Conservation (phyloP, 2,888 invertebrate species). For the Crocallis elinguaria region DNA sequence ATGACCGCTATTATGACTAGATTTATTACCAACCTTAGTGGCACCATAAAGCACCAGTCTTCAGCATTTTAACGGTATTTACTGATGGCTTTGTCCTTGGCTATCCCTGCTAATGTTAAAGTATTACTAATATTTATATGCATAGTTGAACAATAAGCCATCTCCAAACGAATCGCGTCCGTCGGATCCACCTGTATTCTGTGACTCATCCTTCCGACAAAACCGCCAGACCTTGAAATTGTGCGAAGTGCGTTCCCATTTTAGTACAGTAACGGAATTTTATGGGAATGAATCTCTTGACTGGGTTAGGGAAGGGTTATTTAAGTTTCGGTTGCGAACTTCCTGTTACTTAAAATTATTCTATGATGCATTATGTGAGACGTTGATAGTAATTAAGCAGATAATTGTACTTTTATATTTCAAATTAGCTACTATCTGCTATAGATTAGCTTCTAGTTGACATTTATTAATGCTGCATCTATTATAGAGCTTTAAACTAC, state of each 20-base stretch:
- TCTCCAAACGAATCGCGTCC: conserved; percentile 7
- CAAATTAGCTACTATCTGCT: too few relatives aligned
- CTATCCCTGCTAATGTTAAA: background rate
- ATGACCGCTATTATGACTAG: conserved; percentile 21
- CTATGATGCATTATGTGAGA: too few relatives aligned
- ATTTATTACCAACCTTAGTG: conserved; percentile 26
- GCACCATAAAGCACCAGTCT: conserved; percentile 4
- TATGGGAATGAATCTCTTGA: conserved; percentile 18
- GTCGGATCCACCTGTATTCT: conserved; percentile 17
- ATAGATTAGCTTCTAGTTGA: too few relatives aligned
- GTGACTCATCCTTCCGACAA: conserved; percentile 20
- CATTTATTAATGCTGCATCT: too few relatives aligned
- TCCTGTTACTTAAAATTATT: background rate
- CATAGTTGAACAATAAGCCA: conserved; percentile 11
- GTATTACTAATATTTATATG: background rate
- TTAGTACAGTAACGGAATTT: conserved; percentile 19
- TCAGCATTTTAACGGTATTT: background rate
- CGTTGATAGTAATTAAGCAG: too few relatives aligned
- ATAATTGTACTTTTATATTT: too few relatives aligned
- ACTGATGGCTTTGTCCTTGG: conserved; percentile 4
- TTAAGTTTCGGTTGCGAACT: conserved; percentile 3
- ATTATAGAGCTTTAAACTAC: too few relatives aligned
- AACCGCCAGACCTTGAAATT: conserved; percentile 30
- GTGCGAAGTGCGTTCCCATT: conserved; percentile 26
- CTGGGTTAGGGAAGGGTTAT: conserved; percentile 6